Conservation (phyloP, 2,113 vertebrate genomes). For the Meriones unguiculatus region DNA sequence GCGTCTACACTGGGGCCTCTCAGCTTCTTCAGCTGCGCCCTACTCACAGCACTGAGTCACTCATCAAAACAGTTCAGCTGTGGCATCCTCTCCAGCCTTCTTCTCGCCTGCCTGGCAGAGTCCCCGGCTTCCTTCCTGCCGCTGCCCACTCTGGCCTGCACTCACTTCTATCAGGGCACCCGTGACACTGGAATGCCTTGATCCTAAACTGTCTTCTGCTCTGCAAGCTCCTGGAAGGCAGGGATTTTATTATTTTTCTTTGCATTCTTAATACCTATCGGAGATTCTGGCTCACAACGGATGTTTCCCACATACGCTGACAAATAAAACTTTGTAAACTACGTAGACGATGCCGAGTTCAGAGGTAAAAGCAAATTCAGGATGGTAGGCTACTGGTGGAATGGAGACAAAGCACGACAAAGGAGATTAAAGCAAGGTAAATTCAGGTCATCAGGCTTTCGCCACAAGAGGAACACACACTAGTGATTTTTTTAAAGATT, state of each 20-base stretch:
- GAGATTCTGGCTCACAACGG: neutral
- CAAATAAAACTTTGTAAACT: neutral
- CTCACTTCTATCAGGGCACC: neutral
- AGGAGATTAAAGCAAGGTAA: constrained; percentile 5
- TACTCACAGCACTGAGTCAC: neutral
- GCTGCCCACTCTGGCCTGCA: neutral
- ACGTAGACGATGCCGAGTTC: neutral
- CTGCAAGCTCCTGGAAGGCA: neutral
- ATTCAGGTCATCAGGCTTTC: neutral
- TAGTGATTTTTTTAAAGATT: neutral
- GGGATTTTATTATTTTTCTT: neutral
- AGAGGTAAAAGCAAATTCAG: neutral
- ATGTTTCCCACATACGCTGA: neutral
- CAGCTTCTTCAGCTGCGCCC: neutral
- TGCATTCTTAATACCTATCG: neutral
- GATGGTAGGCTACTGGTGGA: neutral
- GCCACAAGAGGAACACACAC: neutral
- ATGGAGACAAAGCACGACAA: neutral
- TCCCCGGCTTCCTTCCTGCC: neutral
- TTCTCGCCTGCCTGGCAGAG: neutral
- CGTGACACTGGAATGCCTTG: neutral
- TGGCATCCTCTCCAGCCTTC: neutral
- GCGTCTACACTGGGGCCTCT: too few species aligned
- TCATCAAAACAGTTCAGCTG: neutral
- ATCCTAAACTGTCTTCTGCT: neutral